phyloP scores from a whole-genome alignment of 2,888 invertebrate species.

The Drosophila conformis region DNA sequence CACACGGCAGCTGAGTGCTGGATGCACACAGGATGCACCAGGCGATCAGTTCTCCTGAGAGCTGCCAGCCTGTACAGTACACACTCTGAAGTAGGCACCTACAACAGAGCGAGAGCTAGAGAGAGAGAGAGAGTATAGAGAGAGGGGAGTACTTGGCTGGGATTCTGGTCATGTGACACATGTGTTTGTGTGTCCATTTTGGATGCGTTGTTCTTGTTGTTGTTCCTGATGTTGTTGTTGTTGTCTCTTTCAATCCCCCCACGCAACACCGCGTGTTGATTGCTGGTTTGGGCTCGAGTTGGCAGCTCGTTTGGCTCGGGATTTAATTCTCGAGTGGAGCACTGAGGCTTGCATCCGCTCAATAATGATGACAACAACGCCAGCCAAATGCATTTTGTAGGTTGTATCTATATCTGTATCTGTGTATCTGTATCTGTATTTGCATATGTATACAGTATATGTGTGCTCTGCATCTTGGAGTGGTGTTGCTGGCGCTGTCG shows the following conservation, averaged over 20 bases:
- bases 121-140: neutral
- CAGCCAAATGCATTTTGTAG: slow-evolving; percentile 24
- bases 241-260: neutral
- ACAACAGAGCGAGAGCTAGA: neutral
- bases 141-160: neutral
- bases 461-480: slow-evolving; percentile 11
- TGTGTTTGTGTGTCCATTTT: slow-evolving; percentile 57
- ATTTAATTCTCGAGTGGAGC: slow-evolving; percentile 58
- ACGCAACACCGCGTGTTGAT: slow-evolving; percentile 6
- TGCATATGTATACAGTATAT: slow-evolving; percentile 7
- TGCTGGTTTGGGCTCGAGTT: slow-evolving; percentile 30
- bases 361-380: slow-evolving; percentile 67
- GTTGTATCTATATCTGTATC: slow-evolving; percentile 18
- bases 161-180: slow-evolving; percentile 47
- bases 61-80: slow-evolving; percentile 21
- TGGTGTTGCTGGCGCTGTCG: slow-evolving; percentile 12
- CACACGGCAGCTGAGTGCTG: slow-evolving; percentile 12
- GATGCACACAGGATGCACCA: slow-evolving; percentile 21
- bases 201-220: slow-evolving; percentile 23
- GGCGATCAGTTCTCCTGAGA: slow-evolving; percentile 2
- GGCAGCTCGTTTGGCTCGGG: slow-evolving; percentile 23
- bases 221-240: neutral
- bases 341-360: slow-evolving; percentile 76
- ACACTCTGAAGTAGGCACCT: slow-evolving; percentile 7
- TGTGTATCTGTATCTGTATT: slow-evolving; percentile 14